Base-by-base conservation (phyloP, 2,797 vertebrate genomes). In the Catostomus latipinnis region DNA sequence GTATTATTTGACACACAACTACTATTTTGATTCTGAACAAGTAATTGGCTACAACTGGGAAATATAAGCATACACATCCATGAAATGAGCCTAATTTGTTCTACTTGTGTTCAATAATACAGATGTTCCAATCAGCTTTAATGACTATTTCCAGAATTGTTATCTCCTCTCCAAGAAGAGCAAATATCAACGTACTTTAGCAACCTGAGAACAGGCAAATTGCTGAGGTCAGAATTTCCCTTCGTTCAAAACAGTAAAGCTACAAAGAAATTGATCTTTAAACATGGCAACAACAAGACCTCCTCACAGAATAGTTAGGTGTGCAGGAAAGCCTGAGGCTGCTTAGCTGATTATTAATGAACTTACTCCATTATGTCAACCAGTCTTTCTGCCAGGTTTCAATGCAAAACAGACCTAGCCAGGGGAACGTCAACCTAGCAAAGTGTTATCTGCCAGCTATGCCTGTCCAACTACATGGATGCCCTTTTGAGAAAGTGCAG, bases 311-410 rank as follows among this genome's bases (percentile, higher is more conserved):
- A 13, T 16, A 70, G 8, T 69, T 65, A 79, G 14, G 8, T 58
- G 74, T 49, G 61, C 49, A 78, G 14, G 57, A 71, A 78, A 34
- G 60, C 70, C 69, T 77, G 50, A 74, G 78, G 74, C 78, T 74
- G 71, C 75, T 85, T 78, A 81, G 49, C 57, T 74, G 81, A 84
- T 85, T 86, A 83, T 82, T 84, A 75, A 85, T 69, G 71, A 86
- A 76, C 50, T 34, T 65, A 58, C 60, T 72, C 77, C 76, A 80
- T 85, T 82, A 82, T 84, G 84, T 83, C 79, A 85, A 56, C 7
- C 70, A 13, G 45, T 74, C 61, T 43, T 78, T 81, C 62, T 81
- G 84, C 84, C 82, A 87, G 81, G 52, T 81, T 76, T 72, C 60
- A 77, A 80, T 78, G 79, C 48, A 74, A 84, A 85, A 82, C 78